Evolutionary conservation across 2,113 vertebrate genomes (phyloP).

Genomic region (Porphyrio hochstetteri): DNA sequence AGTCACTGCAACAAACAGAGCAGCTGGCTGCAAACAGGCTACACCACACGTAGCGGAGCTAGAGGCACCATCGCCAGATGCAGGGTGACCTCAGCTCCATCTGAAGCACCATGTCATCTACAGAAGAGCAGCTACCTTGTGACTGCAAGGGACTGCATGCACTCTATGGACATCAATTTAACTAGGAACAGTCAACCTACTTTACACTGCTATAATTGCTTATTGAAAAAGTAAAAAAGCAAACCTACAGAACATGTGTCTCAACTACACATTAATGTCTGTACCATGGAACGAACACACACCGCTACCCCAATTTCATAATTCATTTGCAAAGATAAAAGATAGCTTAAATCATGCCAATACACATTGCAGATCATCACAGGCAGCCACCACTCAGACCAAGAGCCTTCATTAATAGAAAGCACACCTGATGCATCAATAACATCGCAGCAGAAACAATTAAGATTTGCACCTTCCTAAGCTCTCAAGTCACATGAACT

Average conservation of each 20-base stretch:
- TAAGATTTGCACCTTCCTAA: neutral
- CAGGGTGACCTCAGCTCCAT: constrained; percentile 25
- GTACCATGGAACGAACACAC: neutral
- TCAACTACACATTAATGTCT: neutral
- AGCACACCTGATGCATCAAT: neutral
- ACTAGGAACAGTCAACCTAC: neutral
- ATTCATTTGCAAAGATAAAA: neutral
- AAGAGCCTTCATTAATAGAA: neutral
- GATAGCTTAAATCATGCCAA: neutral
- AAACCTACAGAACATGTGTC: neutral
- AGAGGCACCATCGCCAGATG: neutral
- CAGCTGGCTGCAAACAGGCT: constrained; percentile 37
- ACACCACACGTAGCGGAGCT: neutral
- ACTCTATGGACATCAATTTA: neutral
- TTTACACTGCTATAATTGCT: neutral
- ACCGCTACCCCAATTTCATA: neutral
- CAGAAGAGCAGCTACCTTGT: neutral
- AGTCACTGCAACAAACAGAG: constrained; percentile 6
- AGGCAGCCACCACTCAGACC: neutral
- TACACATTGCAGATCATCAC: neutral
- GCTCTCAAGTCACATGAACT: neutral
- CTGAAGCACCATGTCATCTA: neutral
- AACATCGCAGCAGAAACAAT: neutral
- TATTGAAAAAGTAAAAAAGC: neutral
- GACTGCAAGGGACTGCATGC: neutral